Evolutionary conservation across 37 sponge, comb jelly and placozoan genomes (phyloP).

Genomic region (Geodia barretti): DNA sequence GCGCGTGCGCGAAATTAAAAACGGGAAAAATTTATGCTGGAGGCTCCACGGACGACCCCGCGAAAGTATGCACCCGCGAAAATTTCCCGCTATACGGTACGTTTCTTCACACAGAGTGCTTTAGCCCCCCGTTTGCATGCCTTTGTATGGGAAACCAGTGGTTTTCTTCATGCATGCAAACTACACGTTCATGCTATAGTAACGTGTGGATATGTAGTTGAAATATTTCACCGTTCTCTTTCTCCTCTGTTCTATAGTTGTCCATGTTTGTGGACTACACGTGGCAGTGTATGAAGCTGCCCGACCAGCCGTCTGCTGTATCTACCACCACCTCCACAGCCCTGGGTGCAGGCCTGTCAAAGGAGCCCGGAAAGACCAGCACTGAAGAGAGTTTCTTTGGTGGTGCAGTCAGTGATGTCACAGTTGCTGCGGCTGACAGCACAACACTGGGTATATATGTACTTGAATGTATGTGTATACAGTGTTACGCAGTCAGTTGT

Average conservation of each 20-base stretch:
- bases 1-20: too few relatives aligned
- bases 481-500: too few relatives aligned
- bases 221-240: too few relatives aligned
- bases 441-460: constrained; percentile 11
- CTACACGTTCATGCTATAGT: too few relatives aligned
- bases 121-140: too few relatives aligned
- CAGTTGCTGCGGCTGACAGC: not conserved
- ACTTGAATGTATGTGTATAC: not conserved
- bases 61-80: too few relatives aligned
- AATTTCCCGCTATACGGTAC: too few relatives aligned
- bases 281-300: constrained; percentile 84
- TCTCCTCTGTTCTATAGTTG: constrained; percentile 41
- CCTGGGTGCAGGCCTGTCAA: not conserved
- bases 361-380: not conserved
- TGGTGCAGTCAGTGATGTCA: not conserved
- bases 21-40: too few relatives aligned
- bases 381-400: not conserved
- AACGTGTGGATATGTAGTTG: too few relatives aligned
- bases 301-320: not conserved
- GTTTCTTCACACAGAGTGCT: too few relatives aligned
- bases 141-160: not conserved
- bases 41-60: too few relatives aligned
- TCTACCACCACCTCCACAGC: too few relatives aligned
- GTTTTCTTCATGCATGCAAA: not conserved
- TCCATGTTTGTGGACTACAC: constrained; percentile 90